Evolutionary conservation across 2,113 vertebrate species (phyloP).

Genomic region (Malurus alboscapulatus): DNA sequence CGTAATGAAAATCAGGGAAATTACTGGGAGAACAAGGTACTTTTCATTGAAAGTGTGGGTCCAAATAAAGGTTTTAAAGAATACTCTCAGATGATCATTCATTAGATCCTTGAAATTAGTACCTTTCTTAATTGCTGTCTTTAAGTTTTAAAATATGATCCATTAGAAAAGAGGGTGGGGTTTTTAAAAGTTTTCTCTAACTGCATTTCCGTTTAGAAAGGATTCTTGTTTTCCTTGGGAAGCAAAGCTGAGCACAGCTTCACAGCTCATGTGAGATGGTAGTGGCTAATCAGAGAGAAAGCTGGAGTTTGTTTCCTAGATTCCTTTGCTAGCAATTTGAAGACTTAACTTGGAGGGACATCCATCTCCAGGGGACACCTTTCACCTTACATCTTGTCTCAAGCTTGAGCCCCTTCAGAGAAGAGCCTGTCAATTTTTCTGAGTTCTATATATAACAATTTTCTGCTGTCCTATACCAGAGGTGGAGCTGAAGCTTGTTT

Average conservation of each 20-base stretch:
- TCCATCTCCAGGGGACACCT: constrained; percentile 1
- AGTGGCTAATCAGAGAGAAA: not conserved
- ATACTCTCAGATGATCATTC: not conserved
- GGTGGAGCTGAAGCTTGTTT: not conserved
- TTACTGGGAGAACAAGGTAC: not conserved
- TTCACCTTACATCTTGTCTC: constrained; percentile 33
- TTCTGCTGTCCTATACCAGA: not conserved
- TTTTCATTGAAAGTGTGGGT: not conserved
- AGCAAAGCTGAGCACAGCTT: not conserved
- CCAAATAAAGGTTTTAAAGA: not conserved
- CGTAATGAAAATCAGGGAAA: not conserved
- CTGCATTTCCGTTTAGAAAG: not conserved
- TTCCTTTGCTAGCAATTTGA: not conserved
- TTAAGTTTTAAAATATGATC: not conserved
- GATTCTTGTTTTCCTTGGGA: not conserved
- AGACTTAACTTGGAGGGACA: constrained; percentile 24
- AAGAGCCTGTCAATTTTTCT: constrained; percentile 1
- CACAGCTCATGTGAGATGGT: not conserved
- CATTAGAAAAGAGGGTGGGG: not conserved
- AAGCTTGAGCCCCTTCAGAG: not conserved
- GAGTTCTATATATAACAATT: not conserved
- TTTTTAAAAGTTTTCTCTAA: not conserved
- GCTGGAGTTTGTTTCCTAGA: not conserved
- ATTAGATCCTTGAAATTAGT: not conserved
- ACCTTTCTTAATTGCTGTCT: not conserved